Evolutionary conservation across 2,113 vertebrate genomes (phyloP).

Genomic region (Labrus mixtus): DNA sequence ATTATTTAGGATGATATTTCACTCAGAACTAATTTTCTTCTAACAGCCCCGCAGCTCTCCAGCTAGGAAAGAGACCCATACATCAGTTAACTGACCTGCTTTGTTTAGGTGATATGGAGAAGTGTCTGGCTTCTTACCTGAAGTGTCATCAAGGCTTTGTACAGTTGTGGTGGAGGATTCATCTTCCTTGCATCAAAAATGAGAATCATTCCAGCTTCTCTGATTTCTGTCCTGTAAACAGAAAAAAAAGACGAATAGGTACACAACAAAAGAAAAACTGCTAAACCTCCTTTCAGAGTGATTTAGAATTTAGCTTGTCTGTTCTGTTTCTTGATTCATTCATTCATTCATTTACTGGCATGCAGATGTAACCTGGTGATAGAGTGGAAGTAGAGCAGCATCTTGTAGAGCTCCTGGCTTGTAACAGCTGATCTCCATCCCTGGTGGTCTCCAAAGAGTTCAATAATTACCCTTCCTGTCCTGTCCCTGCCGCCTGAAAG

Average conservation of each 20-base stretch:
- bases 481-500: slow-evolving; percentile 89
- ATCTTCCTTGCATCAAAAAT: slow-evolving; percentile 89
- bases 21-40: slow-evolving; percentile 1
- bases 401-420: slow-evolving; percentile 78
- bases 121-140: slow-evolving; percentile 82
- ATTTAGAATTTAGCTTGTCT: background rate
- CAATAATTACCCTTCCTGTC: slow-evolving; percentile 86
- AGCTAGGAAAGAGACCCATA: slow-evolving; percentile 8
- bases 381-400: slow-evolving; percentile 87
- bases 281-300: background rate
- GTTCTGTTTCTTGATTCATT: background rate
- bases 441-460: slow-evolving; percentile 84
- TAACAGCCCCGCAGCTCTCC: background rate
- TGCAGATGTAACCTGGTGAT: slow-evolving; percentile 85
- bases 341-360: background rate
- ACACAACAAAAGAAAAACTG: background rate
- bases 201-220: slow-evolving; percentile 82
- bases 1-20: slow-evolving; percentile 30
- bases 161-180: slow-evolving; percentile 76
- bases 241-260: background rate
- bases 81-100: background rate
- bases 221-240: slow-evolving; percentile 81
- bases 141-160: slow-evolving; percentile 83
- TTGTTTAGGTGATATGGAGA: background rate
- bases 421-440: slow-evolving; percentile 85